Percentiles rank a stretch among this genome's conserved stretches.
These are phyloP conservation scores for Gadus macrocephalus DNA, from an alignment of 2,113 vertebrate species.

Conservation along the genomic window DNA sequence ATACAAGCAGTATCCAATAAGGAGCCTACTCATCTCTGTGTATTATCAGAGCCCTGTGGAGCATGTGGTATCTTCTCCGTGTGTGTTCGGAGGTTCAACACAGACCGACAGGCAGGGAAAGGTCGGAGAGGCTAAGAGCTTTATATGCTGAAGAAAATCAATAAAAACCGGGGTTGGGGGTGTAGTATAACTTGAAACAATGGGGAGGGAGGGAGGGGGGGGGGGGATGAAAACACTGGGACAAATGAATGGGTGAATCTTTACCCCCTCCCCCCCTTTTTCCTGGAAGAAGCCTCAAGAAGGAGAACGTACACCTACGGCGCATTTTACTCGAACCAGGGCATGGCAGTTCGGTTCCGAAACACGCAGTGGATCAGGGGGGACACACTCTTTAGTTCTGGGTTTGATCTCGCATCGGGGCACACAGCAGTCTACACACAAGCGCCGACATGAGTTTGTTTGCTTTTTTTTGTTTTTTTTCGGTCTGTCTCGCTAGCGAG, in stretches of 20 bases:
- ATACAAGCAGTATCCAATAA: neutral
- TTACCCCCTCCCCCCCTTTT: neutral
- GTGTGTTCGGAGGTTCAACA: constrained; percentile 53
- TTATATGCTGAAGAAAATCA: constrained; percentile 63
- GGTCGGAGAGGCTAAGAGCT: constrained; percentile 78
- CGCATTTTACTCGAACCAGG: constrained; percentile 8
- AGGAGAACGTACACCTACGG: constrained; percentile 19
- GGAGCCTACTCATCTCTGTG: constrained; percentile 46
- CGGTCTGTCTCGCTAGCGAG: constrained; percentile 63
- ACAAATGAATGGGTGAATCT: constrained; percentile 49
- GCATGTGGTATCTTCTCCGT: constrained; percentile 14
- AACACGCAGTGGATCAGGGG: constrained; percentile 29
- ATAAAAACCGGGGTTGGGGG: constrained; percentile 30
- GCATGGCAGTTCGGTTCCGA: constrained; percentile 31
- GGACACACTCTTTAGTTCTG: constrained; percentile 29
- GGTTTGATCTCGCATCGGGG: constrained; percentile 10
- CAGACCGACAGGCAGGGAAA: constrained; percentile 70
- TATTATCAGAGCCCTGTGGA: constrained; percentile 42
- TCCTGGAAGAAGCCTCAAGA: neutral
- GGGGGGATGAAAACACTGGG: constrained; percentile 42
- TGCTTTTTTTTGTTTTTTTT: neutral
- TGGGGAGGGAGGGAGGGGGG: constrained; percentile 3
- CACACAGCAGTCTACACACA: constrained; percentile 51
- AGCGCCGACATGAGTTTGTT: constrained; percentile 34
- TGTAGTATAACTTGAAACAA: constrained; percentile 39